A percentile compares a stretch with the other conserved stretches of the same genome.
phyloP scores from a whole-genome alignment of 2,797 vertebrate species.

The Silurus lanzhouensis region DNA sequence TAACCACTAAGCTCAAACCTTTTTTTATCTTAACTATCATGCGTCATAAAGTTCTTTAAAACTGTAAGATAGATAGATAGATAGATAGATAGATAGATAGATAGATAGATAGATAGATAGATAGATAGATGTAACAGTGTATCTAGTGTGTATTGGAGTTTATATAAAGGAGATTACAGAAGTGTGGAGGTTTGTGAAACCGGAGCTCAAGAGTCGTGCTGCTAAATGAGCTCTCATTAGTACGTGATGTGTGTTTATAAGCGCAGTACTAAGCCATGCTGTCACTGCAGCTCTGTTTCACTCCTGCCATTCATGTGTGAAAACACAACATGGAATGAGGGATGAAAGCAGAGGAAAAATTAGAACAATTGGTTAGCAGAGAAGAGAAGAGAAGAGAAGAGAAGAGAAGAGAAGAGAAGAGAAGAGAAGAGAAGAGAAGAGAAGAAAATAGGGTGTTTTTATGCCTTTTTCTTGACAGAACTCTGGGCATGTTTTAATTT shows the following conservation, averaged over 20 bases:
- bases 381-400: no score
- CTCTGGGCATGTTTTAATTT: slow-evolving; percentile 7
- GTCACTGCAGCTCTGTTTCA: not conserved
- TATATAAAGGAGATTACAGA: not conserved
- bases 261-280: not conserved
- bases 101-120: no score
- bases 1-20: no score
- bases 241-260: slow-evolving; percentile 1
- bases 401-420: no score
- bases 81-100: no score
- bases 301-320: not conserved
- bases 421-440: not conserved
- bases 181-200: not conserved
- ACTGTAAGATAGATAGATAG: no score
- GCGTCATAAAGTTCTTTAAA: no score
- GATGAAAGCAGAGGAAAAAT: not conserved
- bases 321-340: not conserved
- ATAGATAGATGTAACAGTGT: not conserved
- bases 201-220: not conserved
- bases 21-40: no score
- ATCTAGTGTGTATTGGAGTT: not conserved
- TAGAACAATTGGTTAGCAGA: not conserved
- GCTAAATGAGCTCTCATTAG: not conserved
- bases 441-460: not conserved
- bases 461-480: not conserved